Conservation (phyloP, 2,888 invertebrate genomes). For the Leucophenga montana region DNA sequence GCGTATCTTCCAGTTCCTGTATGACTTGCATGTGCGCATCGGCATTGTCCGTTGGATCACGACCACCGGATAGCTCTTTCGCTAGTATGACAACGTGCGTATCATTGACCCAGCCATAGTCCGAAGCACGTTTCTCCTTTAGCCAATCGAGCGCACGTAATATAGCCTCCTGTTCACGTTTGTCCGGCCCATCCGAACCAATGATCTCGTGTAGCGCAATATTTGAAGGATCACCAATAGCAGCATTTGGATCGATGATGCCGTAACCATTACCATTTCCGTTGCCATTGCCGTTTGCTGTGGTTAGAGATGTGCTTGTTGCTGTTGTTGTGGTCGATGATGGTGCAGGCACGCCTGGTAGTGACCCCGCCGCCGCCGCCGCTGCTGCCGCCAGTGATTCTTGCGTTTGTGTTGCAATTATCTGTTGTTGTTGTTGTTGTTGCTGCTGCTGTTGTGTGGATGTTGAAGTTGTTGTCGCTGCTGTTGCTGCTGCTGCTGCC, state of each 20-base stretch:
- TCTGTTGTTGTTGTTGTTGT: constrained; percentile 25
- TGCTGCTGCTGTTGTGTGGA: constrained; percentile 18
- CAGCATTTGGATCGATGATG: neutral
- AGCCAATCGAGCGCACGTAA: constrained; percentile 81
- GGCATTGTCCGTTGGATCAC: constrained; percentile 70
- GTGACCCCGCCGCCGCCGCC: too few species aligned
- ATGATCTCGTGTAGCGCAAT: constrained; percentile 64
- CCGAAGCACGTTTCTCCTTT: constrained; percentile 81
- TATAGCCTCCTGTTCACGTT: constrained; percentile 71
- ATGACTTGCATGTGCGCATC: constrained; percentile 72
- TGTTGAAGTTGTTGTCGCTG: constrained; percentile 8
- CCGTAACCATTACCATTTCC: constrained; percentile 15
- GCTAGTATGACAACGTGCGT: constrained; percentile 88
- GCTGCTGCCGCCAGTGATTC: neutral
- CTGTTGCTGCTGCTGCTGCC: constrained; percentile 23
- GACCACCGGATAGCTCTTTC: constrained; percentile 76
- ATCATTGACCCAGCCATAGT: constrained; percentile 89
- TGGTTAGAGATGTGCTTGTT: constrained; percentile 30
- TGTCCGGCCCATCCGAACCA: constrained; percentile 72
- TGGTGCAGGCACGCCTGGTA: neutral
- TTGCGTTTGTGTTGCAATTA: constrained; percentile 25
- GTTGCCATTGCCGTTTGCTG: constrained; percentile 32
- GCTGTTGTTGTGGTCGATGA: constrained; percentile 15
- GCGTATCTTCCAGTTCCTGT: constrained; percentile 73
- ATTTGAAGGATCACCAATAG: constrained; percentile 21